Conservation (phyloP, 2,797 vertebrate species). For the Phyllotis vaccarum region DNA sequence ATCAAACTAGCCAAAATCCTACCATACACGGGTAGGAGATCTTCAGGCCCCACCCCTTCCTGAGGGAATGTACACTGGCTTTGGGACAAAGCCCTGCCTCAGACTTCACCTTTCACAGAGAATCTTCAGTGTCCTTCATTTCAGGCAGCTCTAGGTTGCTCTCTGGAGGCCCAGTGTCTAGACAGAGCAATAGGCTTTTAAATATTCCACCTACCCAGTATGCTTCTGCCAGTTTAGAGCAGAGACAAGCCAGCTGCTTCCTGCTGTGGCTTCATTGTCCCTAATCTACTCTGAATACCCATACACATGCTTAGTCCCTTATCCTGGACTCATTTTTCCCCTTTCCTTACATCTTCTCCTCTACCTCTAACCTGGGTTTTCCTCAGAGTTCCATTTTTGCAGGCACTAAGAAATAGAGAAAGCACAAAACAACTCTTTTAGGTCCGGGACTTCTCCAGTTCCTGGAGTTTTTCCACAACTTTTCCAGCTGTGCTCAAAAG, state of each 20-base stretch:
- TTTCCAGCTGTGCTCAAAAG: background rate
- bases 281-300: fast-evolving
- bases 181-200: background rate
- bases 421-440: background rate
- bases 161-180: background rate
- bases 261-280: background rate
- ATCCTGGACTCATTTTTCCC: background rate
- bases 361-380: background rate
- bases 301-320: fast-evolving
- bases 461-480: background rate
- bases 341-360: background rate
- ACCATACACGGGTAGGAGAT: background rate
- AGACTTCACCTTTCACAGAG: background rate
- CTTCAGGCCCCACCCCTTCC: background rate
- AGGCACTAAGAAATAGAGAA: background rate
- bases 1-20: background rate
- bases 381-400: fast-evolving
- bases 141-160: background rate
- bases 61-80: background rate
- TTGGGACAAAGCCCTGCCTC: background rate
- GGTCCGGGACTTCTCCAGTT: too few relatives aligned
- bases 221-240: background rate
- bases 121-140: background rate
- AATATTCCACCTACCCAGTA: background rate
- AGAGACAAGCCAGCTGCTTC: fast-evolving